Evolutionary conservation across 2,797 vertebrate genomes (phyloP).

Genomic region (Tokudaia muenninki): DNA sequence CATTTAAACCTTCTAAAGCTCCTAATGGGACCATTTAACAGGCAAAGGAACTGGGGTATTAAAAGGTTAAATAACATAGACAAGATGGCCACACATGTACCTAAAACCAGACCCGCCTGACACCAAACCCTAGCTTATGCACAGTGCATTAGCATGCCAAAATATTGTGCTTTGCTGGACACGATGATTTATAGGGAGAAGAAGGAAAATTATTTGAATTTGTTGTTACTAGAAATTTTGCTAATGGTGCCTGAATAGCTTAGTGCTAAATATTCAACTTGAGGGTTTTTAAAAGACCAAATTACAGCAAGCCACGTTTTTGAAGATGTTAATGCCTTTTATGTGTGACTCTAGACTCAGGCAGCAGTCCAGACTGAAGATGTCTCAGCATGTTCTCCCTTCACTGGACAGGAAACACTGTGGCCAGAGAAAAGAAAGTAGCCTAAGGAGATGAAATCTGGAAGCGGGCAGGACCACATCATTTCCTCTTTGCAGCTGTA

Average conservation of each 20-base stretch:
- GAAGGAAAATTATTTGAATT: background rate
- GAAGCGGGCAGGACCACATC: background rate
- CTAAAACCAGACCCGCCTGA: constrained; percentile 1
- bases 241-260: background rate
- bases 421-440: background rate
- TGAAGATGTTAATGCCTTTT: background rate
- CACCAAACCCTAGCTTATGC: background rate
- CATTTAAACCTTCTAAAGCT: constrained; percentile 65
- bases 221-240: constrained; percentile 27
- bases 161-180: constrained; percentile 11
- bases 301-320: background rate
- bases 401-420: background rate
- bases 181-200: background rate
- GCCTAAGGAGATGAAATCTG: background rate
- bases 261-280: constrained; percentile 21
- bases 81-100: constrained; percentile 60
- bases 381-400: too few relatives aligned
- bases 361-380: background rate
- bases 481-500: background rate
- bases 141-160: background rate
- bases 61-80: constrained; percentile 67
- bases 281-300: background rate
- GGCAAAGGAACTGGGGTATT: constrained; percentile 5
- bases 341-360: background rate
- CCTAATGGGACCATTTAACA: constrained; percentile 57